Evolutionary conservation across 2,888 invertebrate genomes (phyloP).

Genomic region (Ptychoptera contaminata): DNA sequence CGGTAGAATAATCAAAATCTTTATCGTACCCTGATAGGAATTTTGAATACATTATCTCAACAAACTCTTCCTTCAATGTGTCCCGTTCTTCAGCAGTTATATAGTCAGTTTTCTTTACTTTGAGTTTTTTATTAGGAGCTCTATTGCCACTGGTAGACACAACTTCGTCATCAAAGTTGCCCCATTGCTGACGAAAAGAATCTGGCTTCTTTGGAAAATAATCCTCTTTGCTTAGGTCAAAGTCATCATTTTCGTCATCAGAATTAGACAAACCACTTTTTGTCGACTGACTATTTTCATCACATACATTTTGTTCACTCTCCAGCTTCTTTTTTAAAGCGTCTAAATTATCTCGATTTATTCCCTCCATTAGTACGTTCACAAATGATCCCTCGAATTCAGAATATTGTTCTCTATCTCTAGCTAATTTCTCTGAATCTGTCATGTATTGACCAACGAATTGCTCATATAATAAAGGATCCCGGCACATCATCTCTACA

Average conservation of each 20-base stretch:
- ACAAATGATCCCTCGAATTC: conserved; percentile 44
- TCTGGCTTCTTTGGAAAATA: conserved; percentile 22
- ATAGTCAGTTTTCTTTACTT: conserved; percentile 18
- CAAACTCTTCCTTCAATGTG: conserved; percentile 62
- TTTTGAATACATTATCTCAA: conserved; percentile 67
- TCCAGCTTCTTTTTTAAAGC: conserved; percentile 44
- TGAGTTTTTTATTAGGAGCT: not conserved
- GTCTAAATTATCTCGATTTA: conserved; percentile 55
- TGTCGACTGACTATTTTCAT: conserved; percentile 16
- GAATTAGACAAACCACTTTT: conserved; percentile 1
- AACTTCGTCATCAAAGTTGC: conserved; percentile 36
- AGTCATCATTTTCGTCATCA: conserved; percentile 7
- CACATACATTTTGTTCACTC: conserved; percentile 36
- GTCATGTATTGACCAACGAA: conserved; percentile 74
- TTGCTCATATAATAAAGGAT: conserved; percentile 80
- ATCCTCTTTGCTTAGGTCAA: conserved; percentile 16
- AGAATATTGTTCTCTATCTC: conserved; percentile 42
- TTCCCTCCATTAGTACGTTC: conserved; percentile 61
- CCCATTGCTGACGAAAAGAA: conserved; percentile 33
- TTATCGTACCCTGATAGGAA: conserved; percentile 69
- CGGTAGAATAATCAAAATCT: conserved; percentile 67
- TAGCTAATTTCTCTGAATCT: conserved; percentile 51
- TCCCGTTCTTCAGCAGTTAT: conserved; percentile 43
- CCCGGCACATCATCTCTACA: conserved; percentile 82
- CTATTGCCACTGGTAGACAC: conserved; percentile 7